Base-by-base conservation (phyloP, 2,797 vertebrate genomes). In the Hypotaenidia philippensis region DNA sequence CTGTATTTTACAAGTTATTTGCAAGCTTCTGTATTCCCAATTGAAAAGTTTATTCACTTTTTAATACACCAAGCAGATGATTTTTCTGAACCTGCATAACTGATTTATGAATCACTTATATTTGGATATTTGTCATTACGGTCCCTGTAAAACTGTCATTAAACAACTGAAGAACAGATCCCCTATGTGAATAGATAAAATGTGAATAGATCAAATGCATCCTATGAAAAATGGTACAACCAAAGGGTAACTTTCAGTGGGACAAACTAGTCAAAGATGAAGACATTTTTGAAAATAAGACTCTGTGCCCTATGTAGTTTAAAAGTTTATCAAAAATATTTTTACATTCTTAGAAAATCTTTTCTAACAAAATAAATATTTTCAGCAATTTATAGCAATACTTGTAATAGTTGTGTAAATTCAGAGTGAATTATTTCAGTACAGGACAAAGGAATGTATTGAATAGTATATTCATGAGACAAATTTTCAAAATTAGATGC, bases 41-140 rank as follows among this genome's bases (percentile, higher is more conserved):
- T 1, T 70, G 49, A 44, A 64, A 80, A 63, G 13, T 74, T 80
- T 91, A 27, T 70, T 91, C 25, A 34, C 3, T 57, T 50, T 89
- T 77, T 6, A 74, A 76, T 71, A 38, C 16, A 44, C 13, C 21
- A 23, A 78, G 45, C 10, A 78, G 29, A 60, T 74, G 65, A 40
- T 77, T 87, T 82, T 84, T 82, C 59, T 77, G 31, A 89, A 93
- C 77, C 17, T 41, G 10, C 18, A 38, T 74, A 82, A 61, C 27
- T 64, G 55, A 45, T 93, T 71, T 81, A 91, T 87, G 87, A 94
- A 87, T 74, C n/a, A 83, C 74, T 83, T 71, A 31, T 65, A 64
- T 66, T 83, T 91, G 22, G 56, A 32, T 86, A 90, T 91, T 87
- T 89, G 41, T 83, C 66, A 85, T 86, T 80, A 64, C 7, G 89